Evolutionary conservation across 1,140 invertebrate species (phyloP), one percentile per base, ranked within the genome.

Genomic region (Drosophila sturtevanti): DNA sequence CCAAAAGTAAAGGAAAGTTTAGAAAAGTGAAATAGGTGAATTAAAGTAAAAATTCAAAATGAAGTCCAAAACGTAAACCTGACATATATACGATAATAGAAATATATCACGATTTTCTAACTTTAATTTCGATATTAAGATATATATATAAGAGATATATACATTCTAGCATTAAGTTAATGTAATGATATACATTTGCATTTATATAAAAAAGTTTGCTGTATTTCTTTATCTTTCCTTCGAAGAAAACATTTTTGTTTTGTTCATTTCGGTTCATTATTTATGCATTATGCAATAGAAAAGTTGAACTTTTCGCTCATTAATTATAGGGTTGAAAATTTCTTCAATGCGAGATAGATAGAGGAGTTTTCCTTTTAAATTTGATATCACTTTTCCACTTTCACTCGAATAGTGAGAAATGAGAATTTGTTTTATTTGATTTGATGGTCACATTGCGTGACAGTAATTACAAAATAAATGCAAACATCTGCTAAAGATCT

Each of bases 391-490:
- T 68, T 62, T 9, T 60, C 38, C 24, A 55, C 59, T 35, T 56
- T 66, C 72, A 54, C 62, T 65, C 14, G 11, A n/a, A 61, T 58
- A 67, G 37, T 75, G 48, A 51, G 9, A 63, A 74, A 64, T 62
- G 77, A 61, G 72, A 81, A 64, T 78, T 81, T 80, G 64, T 86
- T 81, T 86, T 81, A 86, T 86, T 86, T 86, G 78, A 87, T 87
- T 87, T 87, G 81, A 87, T 86, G 81, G 81, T 78, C 82, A 70
- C 81, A 87, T 86, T 87, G 81, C 81, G 81, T 86, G 81, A 86
- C 81, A 86, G 82, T 86, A 86, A 86, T 86, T 86, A 86, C 81
- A 81, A 87, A 85, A 86, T 87, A 86, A 86, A 86, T 86, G 81
- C 82, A 86, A 87, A 81, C 81, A 86, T 86, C 81, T 85, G 81